These are phyloP conservation scores for Drosophila peninsularis DNA, from an alignment of 2,888 invertebrate genomes.

Conservation along the genomic window DNA sequence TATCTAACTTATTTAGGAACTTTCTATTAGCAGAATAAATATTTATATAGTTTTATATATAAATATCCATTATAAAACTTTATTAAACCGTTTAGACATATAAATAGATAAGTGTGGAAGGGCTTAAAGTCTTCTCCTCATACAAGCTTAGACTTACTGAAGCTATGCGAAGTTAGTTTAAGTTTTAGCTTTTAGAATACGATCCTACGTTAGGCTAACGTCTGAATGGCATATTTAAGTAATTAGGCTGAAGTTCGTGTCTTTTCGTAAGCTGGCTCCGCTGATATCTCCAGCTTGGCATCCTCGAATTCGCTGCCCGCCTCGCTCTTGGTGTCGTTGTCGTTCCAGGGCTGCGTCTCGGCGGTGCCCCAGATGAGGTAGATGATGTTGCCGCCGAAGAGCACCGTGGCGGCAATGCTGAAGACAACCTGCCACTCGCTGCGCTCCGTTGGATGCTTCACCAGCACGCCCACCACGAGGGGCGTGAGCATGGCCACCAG, in stretches of 20 bases:
- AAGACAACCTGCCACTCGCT: conserved; percentile 90
- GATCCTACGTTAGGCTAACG: conserved; percentile 11
- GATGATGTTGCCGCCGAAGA: conserved; percentile 88
- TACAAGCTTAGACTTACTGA: conserved; percentile 8
- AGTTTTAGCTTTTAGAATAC: conserved; percentile 6
- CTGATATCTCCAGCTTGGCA: conserved; percentile 46
- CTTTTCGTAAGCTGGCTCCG: conserved; percentile 2
- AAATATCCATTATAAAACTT: conserved; percentile 1
- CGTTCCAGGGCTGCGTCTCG: conserved; percentile 88
- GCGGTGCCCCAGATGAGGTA: conserved; percentile 90
- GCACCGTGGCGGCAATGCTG: conserved; percentile 87
- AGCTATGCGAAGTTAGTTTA: conserved; percentile 3
- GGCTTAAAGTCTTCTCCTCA: not conserved
- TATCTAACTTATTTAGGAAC: conserved; percentile 5
- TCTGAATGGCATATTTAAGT: conserved; percentile 9
- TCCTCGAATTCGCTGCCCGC: conserved; percentile 38
- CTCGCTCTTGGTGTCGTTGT: conserved; percentile 82
- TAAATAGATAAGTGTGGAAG: not conserved
- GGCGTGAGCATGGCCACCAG: conserved; percentile 87
- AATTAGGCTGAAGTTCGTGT: conserved; percentile 1
- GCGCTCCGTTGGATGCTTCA: conserved; percentile 85
- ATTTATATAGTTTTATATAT: not conserved
- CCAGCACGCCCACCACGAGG: conserved; percentile 86
- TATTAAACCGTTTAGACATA: not conserved
- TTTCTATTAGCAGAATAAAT: not conserved